These are phyloP conservation scores for Aurelia sp. DNA, from an alignment of 30 jellyfish, hydroid and myxozoan species.

Conservation along the genomic window DNA sequence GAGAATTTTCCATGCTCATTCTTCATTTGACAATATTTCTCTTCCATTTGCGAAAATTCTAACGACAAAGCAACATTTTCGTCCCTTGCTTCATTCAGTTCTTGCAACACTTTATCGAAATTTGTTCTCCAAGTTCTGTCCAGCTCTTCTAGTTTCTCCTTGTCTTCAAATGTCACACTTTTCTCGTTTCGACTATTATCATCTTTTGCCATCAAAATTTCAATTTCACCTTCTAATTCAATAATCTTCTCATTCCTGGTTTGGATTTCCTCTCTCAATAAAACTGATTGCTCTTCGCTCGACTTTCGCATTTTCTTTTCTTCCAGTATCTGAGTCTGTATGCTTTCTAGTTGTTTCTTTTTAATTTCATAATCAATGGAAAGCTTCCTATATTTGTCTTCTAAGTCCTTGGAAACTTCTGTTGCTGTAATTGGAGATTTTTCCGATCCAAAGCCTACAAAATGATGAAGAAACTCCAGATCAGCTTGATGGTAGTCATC, in stretches of 20 bases:
- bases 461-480: too few relatives aligned
- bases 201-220: background rate
- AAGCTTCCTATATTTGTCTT: slow-evolving; percentile 43
- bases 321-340: slow-evolving; percentile 50
- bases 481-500: too few relatives aligned
- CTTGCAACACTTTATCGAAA: slow-evolving; percentile 42
- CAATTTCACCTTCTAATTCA: slow-evolving; percentile 46
- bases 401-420: background rate
- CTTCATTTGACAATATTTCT: background rate
- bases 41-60: slow-evolving; percentile 55
- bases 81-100: slow-evolving; percentile 57
- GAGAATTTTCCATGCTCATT: slow-evolving; percentile 20
- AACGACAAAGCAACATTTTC: slow-evolving; percentile 73
- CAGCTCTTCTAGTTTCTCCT: slow-evolving; percentile 44
- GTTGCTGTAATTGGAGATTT: background rate
- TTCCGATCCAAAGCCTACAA: too few relatives aligned
- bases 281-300: slow-evolving; percentile 19
- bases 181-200: slow-evolving; percentile 21
- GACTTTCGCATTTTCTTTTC: slow-evolving; percentile 34
- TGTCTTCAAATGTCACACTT: slow-evolving; percentile 38
- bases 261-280: slow-evolving; percentile 21
- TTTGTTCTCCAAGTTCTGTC: slow-evolving; percentile 48
- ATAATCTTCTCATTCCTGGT: slow-evolving; percentile 29
- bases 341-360: slow-evolving; percentile 54
- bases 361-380: slow-evolving; percentile 61